Evolutionary conservation across 2,797 vertebrate species (phyloP).

Genomic region (Perodicticus potto): DNA sequence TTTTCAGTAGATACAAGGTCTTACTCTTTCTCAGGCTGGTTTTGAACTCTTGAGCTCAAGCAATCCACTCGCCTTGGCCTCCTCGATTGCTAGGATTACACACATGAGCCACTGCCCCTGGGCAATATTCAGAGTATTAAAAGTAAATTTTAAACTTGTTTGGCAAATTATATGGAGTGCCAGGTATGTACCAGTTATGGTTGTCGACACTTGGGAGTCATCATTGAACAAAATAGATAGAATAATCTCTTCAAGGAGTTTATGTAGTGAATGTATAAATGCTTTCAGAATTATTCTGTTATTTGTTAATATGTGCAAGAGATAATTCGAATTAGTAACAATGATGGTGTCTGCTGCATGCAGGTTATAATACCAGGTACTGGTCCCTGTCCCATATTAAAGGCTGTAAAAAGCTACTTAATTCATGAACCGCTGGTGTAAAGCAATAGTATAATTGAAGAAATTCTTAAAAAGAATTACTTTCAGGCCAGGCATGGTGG

Average conservation of each 20-base stretch:
- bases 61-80: too few relatives aligned
- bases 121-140: not conserved
- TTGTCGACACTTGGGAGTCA: not conserved
- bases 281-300: not conserved
- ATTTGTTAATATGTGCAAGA: slow-evolving; percentile 33
- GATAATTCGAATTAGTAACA: slow-evolving; percentile 20
- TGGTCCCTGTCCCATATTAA: not conserved
- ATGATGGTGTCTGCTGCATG: not conserved
- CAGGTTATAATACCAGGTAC: not conserved
- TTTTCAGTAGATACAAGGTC: too few relatives aligned
- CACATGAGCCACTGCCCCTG: too few relatives aligned
- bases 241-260: not conserved
- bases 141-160: not conserved
- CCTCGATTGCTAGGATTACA: too few relatives aligned
- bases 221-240: slow-evolving; percentile 38
- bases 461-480: not conserved
- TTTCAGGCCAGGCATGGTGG: not conserved
- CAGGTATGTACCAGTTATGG: not conserved
- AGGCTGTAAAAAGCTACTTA: not conserved
- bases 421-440: not conserved
- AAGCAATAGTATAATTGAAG: slow-evolving; percentile 1
- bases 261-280: not conserved
- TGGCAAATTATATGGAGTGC: not conserved
- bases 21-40: too few relatives aligned
- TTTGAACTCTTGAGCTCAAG: too few relatives aligned